Percentiles rank a stretch among this genome's conserved stretches.
Evolutionary conservation across 2,888 invertebrate species (phyloP).

Genomic region (Tromatobia lineatoria): DNA sequence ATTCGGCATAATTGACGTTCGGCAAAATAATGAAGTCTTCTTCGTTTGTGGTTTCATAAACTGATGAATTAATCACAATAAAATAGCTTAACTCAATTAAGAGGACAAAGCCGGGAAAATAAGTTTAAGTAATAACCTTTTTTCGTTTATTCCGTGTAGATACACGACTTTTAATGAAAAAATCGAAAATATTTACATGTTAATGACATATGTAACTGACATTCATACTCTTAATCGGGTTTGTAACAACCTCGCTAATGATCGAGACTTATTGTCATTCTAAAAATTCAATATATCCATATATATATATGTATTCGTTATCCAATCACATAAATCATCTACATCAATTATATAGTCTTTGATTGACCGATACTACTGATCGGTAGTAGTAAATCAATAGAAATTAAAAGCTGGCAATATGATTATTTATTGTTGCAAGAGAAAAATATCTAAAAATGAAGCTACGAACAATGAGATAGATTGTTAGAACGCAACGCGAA

Average conservation of each 20-base stretch:
- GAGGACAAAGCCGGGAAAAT: neutral
- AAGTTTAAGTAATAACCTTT: neutral
- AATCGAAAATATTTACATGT: slow-evolving; percentile 64
- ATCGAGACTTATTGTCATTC: slow-evolving; percentile 13
- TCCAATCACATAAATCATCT: slow-evolving; percentile 37
- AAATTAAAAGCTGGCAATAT: slow-evolving; percentile 1
- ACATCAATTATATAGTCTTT: neutral
- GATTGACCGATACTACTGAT: neutral
- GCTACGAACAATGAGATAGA: neutral
- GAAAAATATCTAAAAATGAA: slow-evolving; percentile 13
- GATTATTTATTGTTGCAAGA: neutral
- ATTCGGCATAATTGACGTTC: too few species aligned
- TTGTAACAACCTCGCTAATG: neutral
- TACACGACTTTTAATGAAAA: slow-evolving; percentile 66
- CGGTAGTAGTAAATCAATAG: neutral
- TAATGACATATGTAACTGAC: slow-evolving; percentile 53
- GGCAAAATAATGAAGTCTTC: too few species aligned
- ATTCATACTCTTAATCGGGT: slow-evolving; percentile 31
- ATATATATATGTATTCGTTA: slow-evolving; percentile 15
- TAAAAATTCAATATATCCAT: neutral
- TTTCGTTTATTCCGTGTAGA: slow-evolving; percentile 20
- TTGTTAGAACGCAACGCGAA: neutral
- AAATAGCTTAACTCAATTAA: neutral
- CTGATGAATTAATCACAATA: neutral
- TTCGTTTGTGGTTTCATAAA: too few species aligned